Percentiles rank a stretch among this genome's conserved stretches.
phyloP scores from a whole-genome alignment of 2,797 vertebrate species.

The Syngnathus rostellatus region DNA sequence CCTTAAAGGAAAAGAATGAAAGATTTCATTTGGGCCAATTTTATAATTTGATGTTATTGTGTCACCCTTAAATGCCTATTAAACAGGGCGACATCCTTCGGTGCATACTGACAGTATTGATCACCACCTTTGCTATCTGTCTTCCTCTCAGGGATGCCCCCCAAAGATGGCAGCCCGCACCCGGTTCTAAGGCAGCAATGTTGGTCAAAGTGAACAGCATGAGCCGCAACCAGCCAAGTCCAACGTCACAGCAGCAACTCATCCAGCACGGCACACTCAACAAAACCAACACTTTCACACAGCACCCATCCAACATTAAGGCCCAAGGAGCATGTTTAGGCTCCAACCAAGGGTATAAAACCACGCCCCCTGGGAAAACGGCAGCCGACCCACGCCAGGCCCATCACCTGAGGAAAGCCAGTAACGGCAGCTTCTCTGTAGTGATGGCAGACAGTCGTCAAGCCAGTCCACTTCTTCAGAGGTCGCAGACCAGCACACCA shows the following conservation, averaged over 20 bases:
- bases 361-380: conserved; percentile 55
- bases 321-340: conserved; percentile 58
- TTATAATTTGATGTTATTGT: neutral
- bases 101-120: neutral
- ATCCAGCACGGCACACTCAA: conserved; percentile 50
- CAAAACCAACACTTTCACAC: conserved; percentile 59
- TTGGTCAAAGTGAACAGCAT: conserved; percentile 84
- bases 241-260: conserved; percentile 42
- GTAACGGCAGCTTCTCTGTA: conserved; percentile 79
- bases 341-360: conserved; percentile 60
- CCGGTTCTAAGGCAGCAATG: conserved; percentile 83
- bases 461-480: conserved; percentile 58
- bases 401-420: conserved; percentile 79
- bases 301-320: conserved; percentile 55
- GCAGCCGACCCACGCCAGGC: conserved; percentile 67
- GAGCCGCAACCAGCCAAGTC: conserved; percentile 56
- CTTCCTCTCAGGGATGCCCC: conserved; percentile 60
- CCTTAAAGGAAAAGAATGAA: conserved; percentile 36
- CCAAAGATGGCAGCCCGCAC: conserved; percentile 79
- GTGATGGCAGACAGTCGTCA: conserved; percentile 61
- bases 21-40: neutral
- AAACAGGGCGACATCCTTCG: neutral
- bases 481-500: conserved; percentile 66
- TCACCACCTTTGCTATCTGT: neutral
- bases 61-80: neutral